Percentiles rank a stretch among this genome's conserved stretches.
phyloP scores from a whole-genome alignment of 2,888 invertebrate genomes.

The Tolmerus cingulatus region DNA sequence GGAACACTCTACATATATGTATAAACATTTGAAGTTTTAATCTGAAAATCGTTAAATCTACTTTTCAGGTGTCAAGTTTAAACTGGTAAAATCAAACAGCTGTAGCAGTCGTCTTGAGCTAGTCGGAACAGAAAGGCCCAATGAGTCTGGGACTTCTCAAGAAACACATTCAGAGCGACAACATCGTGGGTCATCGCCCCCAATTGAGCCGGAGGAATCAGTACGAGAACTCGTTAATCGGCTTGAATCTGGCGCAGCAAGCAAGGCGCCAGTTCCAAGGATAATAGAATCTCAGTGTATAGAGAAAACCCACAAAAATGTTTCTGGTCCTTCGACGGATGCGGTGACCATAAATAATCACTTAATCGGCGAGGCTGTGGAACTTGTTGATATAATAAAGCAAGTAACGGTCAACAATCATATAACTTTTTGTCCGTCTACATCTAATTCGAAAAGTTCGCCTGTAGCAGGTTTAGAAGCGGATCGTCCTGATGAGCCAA shows the following conservation, averaged over 20 bases:
- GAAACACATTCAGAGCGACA: background rate
- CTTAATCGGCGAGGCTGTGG: slow-evolving; percentile 60
- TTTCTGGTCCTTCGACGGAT: background rate
- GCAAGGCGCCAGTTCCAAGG: slow-evolving; percentile 51
- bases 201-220: slow-evolving; percentile 52
- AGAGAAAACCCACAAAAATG: slow-evolving; percentile 50
- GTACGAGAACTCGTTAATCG: slow-evolving; percentile 63
- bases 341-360: slow-evolving; percentile 63
- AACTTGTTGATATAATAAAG: slow-evolving; percentile 52
- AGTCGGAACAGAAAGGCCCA: slow-evolving; percentile 71
- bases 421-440: slow-evolving; percentile 56
- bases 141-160: background rate
- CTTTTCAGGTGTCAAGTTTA: slow-evolving; percentile 78
- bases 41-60: background rate
- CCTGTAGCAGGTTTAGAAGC: slow-evolving; percentile 36
- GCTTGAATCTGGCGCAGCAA: slow-evolving; percentile 57
- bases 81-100: slow-evolving; percentile 84
- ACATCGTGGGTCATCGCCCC: background rate
- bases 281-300: slow-evolving; percentile 55
- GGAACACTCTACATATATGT: too few relatives aligned
- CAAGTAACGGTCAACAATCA: slow-evolving; percentile 64
- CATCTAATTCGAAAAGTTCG: slow-evolving; percentile 57
- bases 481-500: background rate
- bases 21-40: background rate
- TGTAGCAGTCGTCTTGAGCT: slow-evolving; percentile 84